phyloP scores from a whole-genome alignment of 2,888 invertebrate genomes.

The Coelogynopora nodosa region DNA sequence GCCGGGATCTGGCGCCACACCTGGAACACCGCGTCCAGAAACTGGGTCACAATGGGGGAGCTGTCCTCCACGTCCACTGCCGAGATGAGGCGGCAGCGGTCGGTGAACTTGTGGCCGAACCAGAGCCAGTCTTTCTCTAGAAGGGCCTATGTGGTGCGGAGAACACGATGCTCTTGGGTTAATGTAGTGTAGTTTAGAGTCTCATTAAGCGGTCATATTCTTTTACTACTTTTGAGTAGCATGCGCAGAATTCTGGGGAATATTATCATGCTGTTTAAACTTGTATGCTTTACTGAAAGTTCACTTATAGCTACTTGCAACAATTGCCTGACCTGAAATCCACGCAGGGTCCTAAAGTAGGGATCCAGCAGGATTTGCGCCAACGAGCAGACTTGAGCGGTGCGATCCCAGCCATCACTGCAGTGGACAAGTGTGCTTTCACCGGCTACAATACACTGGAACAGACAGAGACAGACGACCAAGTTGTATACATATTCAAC shows the following conservation, averaged over 20 bases:
- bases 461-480: neutral
- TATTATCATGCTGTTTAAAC: too few relatives aligned
- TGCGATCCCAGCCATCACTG: slow-evolving; percentile 98
- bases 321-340: slow-evolving; percentile 72
- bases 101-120: slow-evolving; percentile 89
- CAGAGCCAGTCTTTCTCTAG: slow-evolving; percentile 97
- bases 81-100: slow-evolving; percentile 57
- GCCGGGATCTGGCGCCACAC: slow-evolving; percentile 64
- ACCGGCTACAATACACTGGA: neutral
- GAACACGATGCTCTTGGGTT: too few relatives aligned
- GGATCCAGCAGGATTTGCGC: slow-evolving; percentile 87
- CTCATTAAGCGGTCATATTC: too few relatives aligned
- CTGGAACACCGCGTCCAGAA: slow-evolving; percentile 92
- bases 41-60: slow-evolving; percentile 95
- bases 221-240: too few relatives aligned
- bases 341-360: slow-evolving; percentile 89
- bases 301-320: too few relatives aligned
- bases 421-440: slow-evolving; percentile 84
- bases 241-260: too few relatives aligned
- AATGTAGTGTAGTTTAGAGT: too few relatives aligned
- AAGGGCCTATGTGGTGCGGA: too few relatives aligned
- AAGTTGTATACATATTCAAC: too few relatives aligned
- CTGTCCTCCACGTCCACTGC: slow-evolving; percentile 90
- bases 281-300: too few relatives aligned
- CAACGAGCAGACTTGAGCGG: slow-evolving; percentile 91